Percentiles rank a stretch among this genome's conserved stretches.
Conservation (phyloP, 2,797 vertebrate genomes). For the Synanceia verrucosa region DNA sequence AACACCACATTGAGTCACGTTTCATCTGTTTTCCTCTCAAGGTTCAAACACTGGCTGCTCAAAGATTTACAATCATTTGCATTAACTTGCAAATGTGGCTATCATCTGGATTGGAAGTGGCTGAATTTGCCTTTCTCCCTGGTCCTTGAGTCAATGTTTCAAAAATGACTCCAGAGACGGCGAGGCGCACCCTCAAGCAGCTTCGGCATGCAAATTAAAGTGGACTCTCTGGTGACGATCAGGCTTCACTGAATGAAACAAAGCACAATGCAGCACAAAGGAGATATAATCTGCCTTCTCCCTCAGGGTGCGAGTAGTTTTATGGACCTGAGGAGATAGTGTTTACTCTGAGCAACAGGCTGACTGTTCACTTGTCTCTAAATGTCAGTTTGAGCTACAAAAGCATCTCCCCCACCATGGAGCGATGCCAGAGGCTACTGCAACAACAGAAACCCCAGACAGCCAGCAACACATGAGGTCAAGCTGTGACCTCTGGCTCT, state of each 20-base stretch:
- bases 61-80: conserved; percentile 82
- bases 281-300: not conserved
- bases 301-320: conserved; percentile 36
- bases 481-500: too few species aligned
- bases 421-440: conserved; percentile 17
- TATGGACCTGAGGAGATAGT: conserved; percentile 36
- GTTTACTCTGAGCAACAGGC: conserved; percentile 54
- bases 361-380: conserved; percentile 45
- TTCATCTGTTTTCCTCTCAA: conserved; percentile 11
- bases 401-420: conserved; percentile 13
- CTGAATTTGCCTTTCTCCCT: conserved; percentile 72
- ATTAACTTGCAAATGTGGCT: conserved; percentile 83
- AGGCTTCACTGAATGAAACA: not conserved
- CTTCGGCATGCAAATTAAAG: conserved; percentile 49
- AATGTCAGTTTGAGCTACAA: conserved; percentile 60
- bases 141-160: conserved; percentile 72
- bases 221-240: not conserved
- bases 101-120: conserved; percentile 65
- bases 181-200: conserved; percentile 31
- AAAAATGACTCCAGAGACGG: conserved; percentile 44
- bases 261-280: not conserved
- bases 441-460: conserved; percentile 57
- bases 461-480: too few species aligned
- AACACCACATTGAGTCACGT: not conserved
- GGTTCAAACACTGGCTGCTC: conserved; percentile 50